A percentile compares a stretch with the other conserved stretches of the same genome.
phyloP scores from a whole-genome alignment of 1,140 invertebrate genomes.

The Atta texana region DNA sequence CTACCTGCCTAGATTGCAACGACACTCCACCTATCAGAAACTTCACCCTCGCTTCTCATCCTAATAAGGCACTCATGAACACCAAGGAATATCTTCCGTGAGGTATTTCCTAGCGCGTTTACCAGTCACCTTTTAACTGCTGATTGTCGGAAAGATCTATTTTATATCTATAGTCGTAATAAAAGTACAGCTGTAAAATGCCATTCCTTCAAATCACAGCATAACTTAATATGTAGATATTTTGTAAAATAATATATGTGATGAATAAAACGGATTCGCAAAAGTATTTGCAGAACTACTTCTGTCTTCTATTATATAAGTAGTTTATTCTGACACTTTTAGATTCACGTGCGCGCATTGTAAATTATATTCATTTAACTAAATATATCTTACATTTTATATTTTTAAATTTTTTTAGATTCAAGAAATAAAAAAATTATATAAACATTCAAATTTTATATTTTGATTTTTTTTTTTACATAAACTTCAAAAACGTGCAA shows the following conservation, averaged over 20 bases:
- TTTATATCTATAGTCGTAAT: background rate
- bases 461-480: background rate
- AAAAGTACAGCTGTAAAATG: background rate
- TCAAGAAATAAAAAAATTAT: background rate
- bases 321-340: background rate
- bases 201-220: background rate
- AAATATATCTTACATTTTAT: background rate
- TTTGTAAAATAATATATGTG: background rate
- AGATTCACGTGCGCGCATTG: background rate
- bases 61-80: constrained; percentile 71
- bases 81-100: constrained; percentile 54
- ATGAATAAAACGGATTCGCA: background rate
- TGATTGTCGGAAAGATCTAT: background rate
- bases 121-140: background rate
- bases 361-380: constrained; percentile 5
- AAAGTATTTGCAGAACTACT: background rate
- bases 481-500: background rate
- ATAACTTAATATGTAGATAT: background rate
- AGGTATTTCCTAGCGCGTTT: constrained; percentile 5
- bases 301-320: background rate
- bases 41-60: constrained; percentile 72
- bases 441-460: background rate
- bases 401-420: background rate
- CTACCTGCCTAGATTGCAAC: constrained; percentile 73
- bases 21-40: constrained; percentile 69